Conservation (phyloP, 2,113 vertebrate species). For the Urocolius indicus region DNA sequence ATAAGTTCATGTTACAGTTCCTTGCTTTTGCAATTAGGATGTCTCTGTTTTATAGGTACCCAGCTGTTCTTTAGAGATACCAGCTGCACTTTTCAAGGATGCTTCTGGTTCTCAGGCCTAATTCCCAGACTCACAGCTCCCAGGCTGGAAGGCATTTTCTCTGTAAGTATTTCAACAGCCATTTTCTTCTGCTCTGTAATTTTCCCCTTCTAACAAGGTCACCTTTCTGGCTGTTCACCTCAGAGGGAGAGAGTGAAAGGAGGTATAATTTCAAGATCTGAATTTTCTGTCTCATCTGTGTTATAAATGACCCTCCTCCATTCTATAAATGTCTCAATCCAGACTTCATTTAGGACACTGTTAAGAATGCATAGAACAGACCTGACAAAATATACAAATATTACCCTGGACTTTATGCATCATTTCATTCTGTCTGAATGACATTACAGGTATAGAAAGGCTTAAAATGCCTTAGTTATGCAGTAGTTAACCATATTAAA, state of each 20-base stretch:
- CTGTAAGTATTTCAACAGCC: neutral
- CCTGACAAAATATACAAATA: neutral
- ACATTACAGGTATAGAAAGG: neutral
- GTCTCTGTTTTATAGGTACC: neutral
- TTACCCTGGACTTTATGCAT: neutral
- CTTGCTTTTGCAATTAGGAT: neutral
- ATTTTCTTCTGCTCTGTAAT: neutral
- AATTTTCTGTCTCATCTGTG: neutral
- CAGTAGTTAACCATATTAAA: neutral
- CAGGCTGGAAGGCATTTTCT: neutral
- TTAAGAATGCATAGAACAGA: neutral
- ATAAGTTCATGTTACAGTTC: neutral
- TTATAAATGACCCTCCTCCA: neutral
- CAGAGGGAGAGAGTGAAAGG: neutral
- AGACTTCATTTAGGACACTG: neutral
- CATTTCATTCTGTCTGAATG: neutral
- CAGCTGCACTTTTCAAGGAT: neutral
- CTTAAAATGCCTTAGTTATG: neutral
- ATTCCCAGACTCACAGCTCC: neutral
- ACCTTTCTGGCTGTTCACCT: neutral
- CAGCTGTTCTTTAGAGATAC: neutral
- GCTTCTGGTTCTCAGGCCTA: neutral
- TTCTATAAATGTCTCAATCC: neutral
- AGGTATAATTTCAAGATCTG: neutral
- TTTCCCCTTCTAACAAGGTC: neutral